phyloP scores from a whole-genome alignment of 2,888 invertebrate genomes.

The Sarcophaga rosellei region DNA sequence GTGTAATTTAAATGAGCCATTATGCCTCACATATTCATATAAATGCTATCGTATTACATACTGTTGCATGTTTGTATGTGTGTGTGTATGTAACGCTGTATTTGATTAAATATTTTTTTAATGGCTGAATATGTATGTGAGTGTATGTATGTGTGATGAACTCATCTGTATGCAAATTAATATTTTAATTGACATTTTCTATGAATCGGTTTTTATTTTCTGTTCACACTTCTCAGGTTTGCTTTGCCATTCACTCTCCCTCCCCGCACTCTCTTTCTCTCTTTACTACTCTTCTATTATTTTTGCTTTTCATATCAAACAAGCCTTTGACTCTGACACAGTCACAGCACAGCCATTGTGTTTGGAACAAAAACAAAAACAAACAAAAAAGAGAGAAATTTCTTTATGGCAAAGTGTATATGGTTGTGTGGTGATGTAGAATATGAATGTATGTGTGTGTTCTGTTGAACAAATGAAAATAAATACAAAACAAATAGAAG shows the following conservation, averaged over 20 bases:
- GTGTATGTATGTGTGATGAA: slow-evolving; percentile 23
- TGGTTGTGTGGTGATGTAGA: background rate
- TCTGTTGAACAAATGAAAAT: background rate
- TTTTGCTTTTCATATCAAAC: slow-evolving; percentile 55
- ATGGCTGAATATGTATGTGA: background rate
- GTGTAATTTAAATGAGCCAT: background rate
- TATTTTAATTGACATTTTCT: slow-evolving; percentile 71
- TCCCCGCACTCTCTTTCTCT: too few relatives aligned
- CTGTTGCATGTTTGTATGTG: background rate
- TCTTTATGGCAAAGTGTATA: background rate
- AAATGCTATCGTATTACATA: background rate
- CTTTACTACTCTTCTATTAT: background rate
- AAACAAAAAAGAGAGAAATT: background rate
- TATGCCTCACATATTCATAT: background rate
- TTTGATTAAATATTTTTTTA: background rate
- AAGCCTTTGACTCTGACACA: slow-evolving; percentile 52
- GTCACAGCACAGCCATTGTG: slow-evolving; percentile 26
- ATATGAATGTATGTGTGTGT: background rate
- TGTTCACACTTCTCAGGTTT: background rate
- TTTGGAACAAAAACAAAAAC: background rate
- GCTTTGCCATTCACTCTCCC: background rate
- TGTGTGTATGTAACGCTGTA: background rate
- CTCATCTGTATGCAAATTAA: slow-evolving; percentile 70
- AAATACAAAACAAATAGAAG: slow-evolving; percentile 28
- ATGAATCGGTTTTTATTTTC: slow-evolving; percentile 52